Evolutionary conservation across 2,797 vertebrate species (phyloP), one percentile per base, ranked within the genome.

Genomic region (Microctenopoma lineatum): DNA sequence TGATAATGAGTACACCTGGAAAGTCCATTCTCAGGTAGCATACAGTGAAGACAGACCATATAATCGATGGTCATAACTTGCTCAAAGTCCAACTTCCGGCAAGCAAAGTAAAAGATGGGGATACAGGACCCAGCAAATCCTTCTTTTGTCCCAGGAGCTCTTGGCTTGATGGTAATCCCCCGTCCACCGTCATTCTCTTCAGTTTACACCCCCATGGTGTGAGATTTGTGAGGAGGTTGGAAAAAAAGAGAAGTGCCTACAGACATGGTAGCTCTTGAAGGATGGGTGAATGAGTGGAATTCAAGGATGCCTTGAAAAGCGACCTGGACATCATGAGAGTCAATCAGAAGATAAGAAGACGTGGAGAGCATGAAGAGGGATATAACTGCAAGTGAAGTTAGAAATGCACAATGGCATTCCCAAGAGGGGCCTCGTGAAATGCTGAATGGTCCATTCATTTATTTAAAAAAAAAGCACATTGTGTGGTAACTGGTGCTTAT

Each of bases 211-310:
- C 91, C 85, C 87, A 79, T 78, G 83, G 85, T 90, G 82, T 88
- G 90, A 83, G 81, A 86, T 90, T 92, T 90, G 88, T 81, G 83
- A 83, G 74, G 65, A 77, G 83, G 72, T 84, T 85, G 87, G 77
- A 58, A 58, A 45, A 56, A 38, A 81, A 89, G 73, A 88, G 79
- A 84, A 88, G 78, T 78, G 85, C 87, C 87, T 80, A 73, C 82
- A 82, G 88, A 92, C 73, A 66, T 68, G 67, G 85, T 72, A 66
- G 78, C 84, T 87, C 85, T 83, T 90, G 91, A 92, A 67, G 85
- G 86, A 88, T 84, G 72, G 82, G 78, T 85, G 87, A 92, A 93
- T 87, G 75, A 90, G 84, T 81, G 84, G 89, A 92, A 89, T 91
- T 91, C 77, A 83, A 80, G 80, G 78, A 86, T 86, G 75, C 67